Evolutionary conservation across 2,113 vertebrate species (phyloP).

Genomic region (Centrocercus urophasianus): DNA sequence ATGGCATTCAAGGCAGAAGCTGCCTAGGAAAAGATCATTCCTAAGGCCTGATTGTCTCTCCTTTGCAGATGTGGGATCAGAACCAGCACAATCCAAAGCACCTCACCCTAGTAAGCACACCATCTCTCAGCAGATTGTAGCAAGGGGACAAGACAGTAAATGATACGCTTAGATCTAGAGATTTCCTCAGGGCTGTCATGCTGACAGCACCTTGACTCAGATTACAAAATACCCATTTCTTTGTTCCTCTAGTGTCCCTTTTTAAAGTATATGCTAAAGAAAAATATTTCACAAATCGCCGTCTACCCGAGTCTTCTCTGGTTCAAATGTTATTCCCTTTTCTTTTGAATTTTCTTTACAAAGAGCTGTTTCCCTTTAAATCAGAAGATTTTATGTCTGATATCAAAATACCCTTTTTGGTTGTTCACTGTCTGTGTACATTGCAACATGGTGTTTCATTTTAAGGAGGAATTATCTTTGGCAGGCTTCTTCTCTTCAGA

Average conservation of each 20-base stretch:
- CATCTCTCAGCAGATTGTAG: background rate
- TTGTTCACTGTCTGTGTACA: background rate
- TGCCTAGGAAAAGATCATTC: background rate
- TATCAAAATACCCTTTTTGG: background rate
- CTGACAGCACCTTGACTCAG: background rate
- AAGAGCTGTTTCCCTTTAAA: background rate
- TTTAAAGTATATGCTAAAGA: background rate
- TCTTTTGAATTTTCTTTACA: background rate
- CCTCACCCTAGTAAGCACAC: background rate
- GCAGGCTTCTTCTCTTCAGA: background rate
- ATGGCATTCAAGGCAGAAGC: background rate
- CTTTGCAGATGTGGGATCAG: background rate
- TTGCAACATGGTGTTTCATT: background rate
- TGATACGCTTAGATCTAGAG: background rate
- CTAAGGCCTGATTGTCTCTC: background rate
- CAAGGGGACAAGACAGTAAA: fast-evolving
- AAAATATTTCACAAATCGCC: background rate
- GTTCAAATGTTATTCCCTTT: background rate
- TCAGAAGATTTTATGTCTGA: background rate
- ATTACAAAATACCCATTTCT: fast-evolving
- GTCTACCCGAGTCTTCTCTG: background rate
- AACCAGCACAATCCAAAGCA: background rate
- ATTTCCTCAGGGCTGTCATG: background rate
- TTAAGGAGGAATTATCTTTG: background rate
- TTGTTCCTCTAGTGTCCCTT: fast-evolving